phyloP scores from a whole-genome alignment of 1,140 invertebrate species.

The Heliconius hewitsoni region DNA sequence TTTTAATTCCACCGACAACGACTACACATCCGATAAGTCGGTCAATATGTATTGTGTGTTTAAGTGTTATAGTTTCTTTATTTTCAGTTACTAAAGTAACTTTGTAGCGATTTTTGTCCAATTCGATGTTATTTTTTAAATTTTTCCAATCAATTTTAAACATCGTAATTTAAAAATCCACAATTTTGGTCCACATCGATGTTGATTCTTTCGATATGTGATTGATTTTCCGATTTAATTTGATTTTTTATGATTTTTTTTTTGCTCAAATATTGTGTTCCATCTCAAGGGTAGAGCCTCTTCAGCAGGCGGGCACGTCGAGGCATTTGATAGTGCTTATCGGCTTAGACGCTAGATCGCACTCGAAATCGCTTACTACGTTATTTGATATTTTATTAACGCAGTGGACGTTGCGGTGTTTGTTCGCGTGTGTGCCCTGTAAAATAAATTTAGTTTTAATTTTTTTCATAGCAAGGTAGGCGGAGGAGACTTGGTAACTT shows the following conservation, averaged over 20 bases:
- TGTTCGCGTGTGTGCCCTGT: conserved; percentile 66
- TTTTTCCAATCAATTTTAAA: neutral
- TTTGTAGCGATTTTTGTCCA: neutral
- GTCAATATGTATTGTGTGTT: neutral
- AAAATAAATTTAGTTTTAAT: conserved; percentile 15
- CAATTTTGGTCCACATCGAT: neutral
- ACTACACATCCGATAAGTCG: neutral
- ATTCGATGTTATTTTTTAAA: neutral
- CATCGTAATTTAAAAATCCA: neutral
- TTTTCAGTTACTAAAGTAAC: neutral
- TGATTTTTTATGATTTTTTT: neutral
- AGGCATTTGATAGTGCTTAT: conserved; percentile 62
- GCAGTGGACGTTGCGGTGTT: conserved; percentile 69
- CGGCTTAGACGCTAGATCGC: conserved; percentile 63
- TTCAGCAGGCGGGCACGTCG: conserved; percentile 68
- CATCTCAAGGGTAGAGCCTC: conserved; percentile 2
- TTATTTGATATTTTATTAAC: conserved; percentile 66
- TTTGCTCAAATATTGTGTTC: neutral
- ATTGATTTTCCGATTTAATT: neutral
- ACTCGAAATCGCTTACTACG: conserved; percentile 62
- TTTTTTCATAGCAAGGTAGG: too few species aligned
- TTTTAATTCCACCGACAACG: neutral
- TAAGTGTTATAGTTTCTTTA: neutral
- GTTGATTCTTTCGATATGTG: neutral
- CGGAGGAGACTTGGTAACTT: too few species aligned